Evolutionary conservation across 2,113 vertebrate species (phyloP).

Genomic region (Cebidichthys violaceus): DNA sequence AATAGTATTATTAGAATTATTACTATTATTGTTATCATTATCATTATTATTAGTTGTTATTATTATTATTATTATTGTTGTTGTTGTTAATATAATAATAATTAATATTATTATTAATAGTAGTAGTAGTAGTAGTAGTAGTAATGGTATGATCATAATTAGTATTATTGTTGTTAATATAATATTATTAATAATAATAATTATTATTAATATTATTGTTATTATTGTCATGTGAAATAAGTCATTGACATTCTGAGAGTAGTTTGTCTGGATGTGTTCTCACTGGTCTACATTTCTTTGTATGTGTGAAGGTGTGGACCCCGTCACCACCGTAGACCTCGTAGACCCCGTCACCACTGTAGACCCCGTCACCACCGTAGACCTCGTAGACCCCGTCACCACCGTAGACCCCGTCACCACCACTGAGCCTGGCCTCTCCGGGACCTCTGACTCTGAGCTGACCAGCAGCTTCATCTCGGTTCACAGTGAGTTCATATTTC

Average conservation of each 20-base stretch:
- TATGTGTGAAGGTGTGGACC: conserved; percentile 37
- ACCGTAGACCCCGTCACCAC: background rate
- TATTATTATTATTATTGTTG: background rate
- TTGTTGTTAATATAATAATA: too few relatives aligned
- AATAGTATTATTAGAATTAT: too few relatives aligned
- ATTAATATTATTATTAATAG: background rate
- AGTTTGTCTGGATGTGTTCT: background rate
- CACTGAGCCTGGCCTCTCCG: conserved; percentile 3
- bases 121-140: too few relatives aligned
- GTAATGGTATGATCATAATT: too few relatives aligned
- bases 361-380: background rate
- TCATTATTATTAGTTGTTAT: background rate
- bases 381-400: background rate
- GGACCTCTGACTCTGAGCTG: conserved; percentile 12
- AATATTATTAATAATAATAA: background rate
- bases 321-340: background rate
- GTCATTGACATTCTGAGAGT: background rate
- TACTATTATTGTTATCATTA: too few relatives aligned
- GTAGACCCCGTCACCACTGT: too few relatives aligned
- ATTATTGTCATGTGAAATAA: background rate
- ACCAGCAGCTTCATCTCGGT: conserved; percentile 4
- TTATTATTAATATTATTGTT: background rate
- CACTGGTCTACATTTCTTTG: background rate
- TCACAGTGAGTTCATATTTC: conserved; percentile 31
- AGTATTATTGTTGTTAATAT: too few relatives aligned